Conservation (phyloP, 2,797 vertebrate genomes). For the Borostomias antarcticus region DNA sequence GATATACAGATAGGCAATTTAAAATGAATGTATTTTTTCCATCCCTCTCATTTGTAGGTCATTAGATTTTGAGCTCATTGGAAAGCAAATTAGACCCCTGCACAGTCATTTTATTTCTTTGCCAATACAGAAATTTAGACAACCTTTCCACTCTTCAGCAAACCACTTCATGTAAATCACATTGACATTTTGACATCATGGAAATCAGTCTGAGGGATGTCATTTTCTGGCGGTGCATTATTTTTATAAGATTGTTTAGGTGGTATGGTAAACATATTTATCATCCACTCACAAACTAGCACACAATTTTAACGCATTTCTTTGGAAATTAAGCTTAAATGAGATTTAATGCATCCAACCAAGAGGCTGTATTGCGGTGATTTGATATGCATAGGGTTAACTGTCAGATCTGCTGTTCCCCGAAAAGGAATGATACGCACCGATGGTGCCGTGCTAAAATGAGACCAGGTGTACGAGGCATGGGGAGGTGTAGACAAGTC, state of each 20-base stretch:
- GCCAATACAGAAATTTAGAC: slow-evolving; percentile 26
- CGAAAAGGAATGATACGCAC: slow-evolving; percentile 49
- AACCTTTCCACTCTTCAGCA: slow-evolving; percentile 36
- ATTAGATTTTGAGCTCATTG: slow-evolving; percentile 43
- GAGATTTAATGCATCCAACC: slow-evolving; percentile 17
- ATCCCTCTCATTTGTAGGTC: slow-evolving; percentile 45
- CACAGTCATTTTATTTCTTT: slow-evolving; percentile 27
- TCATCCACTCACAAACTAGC: neutral
- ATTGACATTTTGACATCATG: slow-evolving; percentile 8
- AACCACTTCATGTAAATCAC: slow-evolving; percentile 41
- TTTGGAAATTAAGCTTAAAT: neutral
- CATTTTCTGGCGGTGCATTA: neutral
- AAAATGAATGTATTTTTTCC: slow-evolving; percentile 46
- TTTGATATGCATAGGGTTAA: slow-evolving; percentile 48
- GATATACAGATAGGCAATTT: slow-evolving; percentile 65
- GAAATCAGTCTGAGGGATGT: slow-evolving; percentile 12
- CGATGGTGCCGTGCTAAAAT: slow-evolving; percentile 61
- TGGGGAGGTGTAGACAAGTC: slow-evolving; percentile 75
- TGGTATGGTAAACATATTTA: neutral
- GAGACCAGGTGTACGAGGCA: slow-evolving; percentile 74
- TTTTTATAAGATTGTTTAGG: slow-evolving; percentile 1
- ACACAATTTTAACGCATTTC: neutral
- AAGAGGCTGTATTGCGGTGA: slow-evolving; percentile 22
- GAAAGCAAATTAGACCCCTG: slow-evolving; percentile 50
- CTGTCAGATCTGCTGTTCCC: slow-evolving; percentile 49